Base-by-base conservation (phyloP, 2,888 invertebrate genomes). In the Spodoptera exigua region DNA sequence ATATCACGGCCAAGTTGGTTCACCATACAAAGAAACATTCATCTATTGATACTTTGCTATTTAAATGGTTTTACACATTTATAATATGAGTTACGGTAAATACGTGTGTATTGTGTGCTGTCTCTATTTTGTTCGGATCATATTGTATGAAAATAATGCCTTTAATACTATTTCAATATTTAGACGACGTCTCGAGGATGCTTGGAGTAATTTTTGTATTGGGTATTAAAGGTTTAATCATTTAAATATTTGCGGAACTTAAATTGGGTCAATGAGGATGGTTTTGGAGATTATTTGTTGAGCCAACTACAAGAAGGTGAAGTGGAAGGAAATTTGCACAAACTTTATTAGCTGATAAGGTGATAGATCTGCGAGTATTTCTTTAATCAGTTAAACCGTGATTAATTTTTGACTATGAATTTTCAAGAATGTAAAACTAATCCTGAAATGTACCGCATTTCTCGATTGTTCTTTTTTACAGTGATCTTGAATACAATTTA, bases 31-130 rank as follows among this genome's bases (percentile, higher is more conserved):
- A 87, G 91, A 82, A 91, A 91, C 89, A 90, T 91, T 88, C 88
- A 84, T 89, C 93, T 90, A 92, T 93, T 93, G 92, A 93, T 90
- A 89, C 86, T 89, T 85, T 84, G 85, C 89, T 88, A 91, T 93
- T 93, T 93, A 93, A 93, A 93, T 92, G 93, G 93, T 92, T 93
- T 93, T 94, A 94, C 93, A 93, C 93, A 93, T 94, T 92, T 92
- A 93, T 93, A 93, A 90, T 93, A 86, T 87, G 86, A 91, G 93
- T 87, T 88, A 90, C 91, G 89, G 89, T 93, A 94, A 93, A 94
- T 93, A 93, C 61, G 83, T 84, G 74, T 70, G 83, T 79, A 79
- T 94, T 93, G 91, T 93, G 79, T 51, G 54, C 55, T 80, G 88
- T 86, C 90, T 89, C 87, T 87, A 88, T 87, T 86, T 90, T 92